Conservation (phyloP, 2,797 vertebrate species). For the Tachyglossus aculeatus region DNA sequence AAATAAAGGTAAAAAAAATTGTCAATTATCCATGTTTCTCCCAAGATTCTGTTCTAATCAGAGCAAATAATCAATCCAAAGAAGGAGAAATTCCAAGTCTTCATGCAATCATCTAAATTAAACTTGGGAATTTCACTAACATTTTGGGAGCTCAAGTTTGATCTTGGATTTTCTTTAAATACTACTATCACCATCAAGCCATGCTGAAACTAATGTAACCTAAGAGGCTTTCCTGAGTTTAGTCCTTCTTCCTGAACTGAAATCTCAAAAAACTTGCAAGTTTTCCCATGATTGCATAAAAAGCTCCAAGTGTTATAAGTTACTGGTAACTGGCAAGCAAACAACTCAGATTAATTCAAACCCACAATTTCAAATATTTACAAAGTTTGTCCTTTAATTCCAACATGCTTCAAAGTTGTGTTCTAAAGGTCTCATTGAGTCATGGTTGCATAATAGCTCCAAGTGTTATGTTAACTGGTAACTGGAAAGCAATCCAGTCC, state of each 20-base stretch:
- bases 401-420: constrained; percentile 8
- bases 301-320: constrained; percentile 1
- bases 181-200: too few relatives aligned
- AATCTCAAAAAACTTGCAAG: background rate
- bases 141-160: background rate
- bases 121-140: background rate
- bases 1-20: too few relatives aligned
- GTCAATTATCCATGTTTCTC: too few relatives aligned
- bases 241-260: constrained; percentile 4
- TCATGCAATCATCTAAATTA: background rate
- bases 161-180: background rate
- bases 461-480: constrained; percentile 40
- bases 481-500: constrained; percentile 34
- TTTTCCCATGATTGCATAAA: constrained; percentile 17
- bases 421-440: constrained; percentile 38
- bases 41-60: background rate
- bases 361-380: constrained; percentile 48
- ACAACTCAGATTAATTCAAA: constrained; percentile 47
- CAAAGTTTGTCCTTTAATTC: constrained; percentile 28
- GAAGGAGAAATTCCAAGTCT: background rate
- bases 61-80: background rate
- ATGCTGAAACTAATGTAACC: too few relatives aligned
- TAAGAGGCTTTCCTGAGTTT: background rate
- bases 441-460: constrained; percentile 23
- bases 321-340: constrained; percentile 32